A percentile compares a stretch with the other conserved stretches of the same genome.
Evolutionary conservation across 1,140 invertebrate species (phyloP).

Genomic region (Daktulosphaira vitifoliae): DNA sequence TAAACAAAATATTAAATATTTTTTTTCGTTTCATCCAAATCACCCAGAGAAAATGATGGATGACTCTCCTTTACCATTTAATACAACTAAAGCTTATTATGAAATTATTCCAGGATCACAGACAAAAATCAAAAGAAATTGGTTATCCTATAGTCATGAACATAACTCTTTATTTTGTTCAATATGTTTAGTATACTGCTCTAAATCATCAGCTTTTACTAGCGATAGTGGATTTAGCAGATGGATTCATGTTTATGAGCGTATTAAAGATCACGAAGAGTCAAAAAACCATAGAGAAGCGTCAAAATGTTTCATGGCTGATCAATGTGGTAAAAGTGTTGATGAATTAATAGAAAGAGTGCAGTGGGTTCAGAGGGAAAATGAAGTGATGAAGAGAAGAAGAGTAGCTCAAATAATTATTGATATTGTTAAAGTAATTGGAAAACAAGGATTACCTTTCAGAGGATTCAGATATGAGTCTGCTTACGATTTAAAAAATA

Average conservation of each 20-base stretch:
- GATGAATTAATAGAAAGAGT: neutral
- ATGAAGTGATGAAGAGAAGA: too few species aligned
- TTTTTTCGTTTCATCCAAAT: too few species aligned
- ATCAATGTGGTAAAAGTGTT: constrained; percentile 5
- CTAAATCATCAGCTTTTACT: neutral
- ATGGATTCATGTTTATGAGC: neutral
- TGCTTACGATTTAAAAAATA: too few species aligned
- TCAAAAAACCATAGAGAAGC: neutral
- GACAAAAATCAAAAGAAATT: constrained; percentile 6
- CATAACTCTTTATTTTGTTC: neutral
- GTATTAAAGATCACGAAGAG: constrained; percentile 9
- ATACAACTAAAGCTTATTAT: neutral
- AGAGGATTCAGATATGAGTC: too few species aligned
- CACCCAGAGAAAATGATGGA: too few species aligned
- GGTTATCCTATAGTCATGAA: neutral
- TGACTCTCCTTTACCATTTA: too few species aligned
- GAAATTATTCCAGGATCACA: neutral
- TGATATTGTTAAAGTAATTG: too few species aligned
- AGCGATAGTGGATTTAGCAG: neutral
- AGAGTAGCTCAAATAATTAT: too few species aligned
- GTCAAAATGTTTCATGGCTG: neutral
- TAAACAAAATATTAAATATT: too few species aligned
- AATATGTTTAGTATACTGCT: neutral
- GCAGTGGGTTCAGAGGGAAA: neutral
- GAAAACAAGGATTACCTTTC: too few species aligned